phyloP scores from a whole-genome alignment of 2,113 vertebrate species.

The Callopanchax toddi region DNA sequence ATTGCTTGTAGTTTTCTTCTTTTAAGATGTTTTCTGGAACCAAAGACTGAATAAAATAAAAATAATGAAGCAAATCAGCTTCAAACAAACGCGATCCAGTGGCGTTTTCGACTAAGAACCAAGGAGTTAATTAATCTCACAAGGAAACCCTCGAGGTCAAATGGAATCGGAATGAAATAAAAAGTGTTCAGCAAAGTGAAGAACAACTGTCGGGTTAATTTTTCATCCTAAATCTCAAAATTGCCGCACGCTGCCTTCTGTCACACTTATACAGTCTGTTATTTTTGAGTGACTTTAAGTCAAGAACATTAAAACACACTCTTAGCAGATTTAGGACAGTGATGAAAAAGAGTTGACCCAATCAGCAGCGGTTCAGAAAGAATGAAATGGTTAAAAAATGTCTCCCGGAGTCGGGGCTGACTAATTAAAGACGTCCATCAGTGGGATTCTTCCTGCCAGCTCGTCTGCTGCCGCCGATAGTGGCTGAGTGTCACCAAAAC shows the following conservation, averaged over 20 bases:
- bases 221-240: constrained; percentile 1
- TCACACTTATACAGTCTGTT: constrained; percentile 52
- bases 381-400: constrained; percentile 54
- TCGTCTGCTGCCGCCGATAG: constrained; percentile 25
- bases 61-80: constrained; percentile 4
- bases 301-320: constrained; percentile 54
- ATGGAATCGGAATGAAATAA: constrained; percentile 32
- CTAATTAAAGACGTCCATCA: constrained; percentile 80
- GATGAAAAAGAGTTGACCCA: constrained; percentile 75
- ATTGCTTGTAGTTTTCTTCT: constrained; percentile 38
- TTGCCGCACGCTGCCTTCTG: constrained; percentile 33
- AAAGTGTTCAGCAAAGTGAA: constrained; percentile 42
- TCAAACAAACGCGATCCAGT: constrained; percentile 17
- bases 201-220: constrained; percentile 8
- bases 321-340: constrained; percentile 66
- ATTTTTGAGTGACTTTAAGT: constrained; percentile 65
- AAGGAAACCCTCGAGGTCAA: constrained; percentile 29
- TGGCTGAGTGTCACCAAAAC: constrained; percentile 52
- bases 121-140: constrained; percentile 34
- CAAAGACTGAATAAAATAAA: neutral
- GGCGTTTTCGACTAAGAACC: constrained; percentile 20
- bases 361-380: constrained; percentile 56
- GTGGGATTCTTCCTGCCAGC: constrained; percentile 46
- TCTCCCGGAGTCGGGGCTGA: constrained; percentile 46
- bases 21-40: constrained; percentile 24